phyloP scores from a whole-genome alignment of 1,140 invertebrate genomes.

The Varroa destructor region DNA sequence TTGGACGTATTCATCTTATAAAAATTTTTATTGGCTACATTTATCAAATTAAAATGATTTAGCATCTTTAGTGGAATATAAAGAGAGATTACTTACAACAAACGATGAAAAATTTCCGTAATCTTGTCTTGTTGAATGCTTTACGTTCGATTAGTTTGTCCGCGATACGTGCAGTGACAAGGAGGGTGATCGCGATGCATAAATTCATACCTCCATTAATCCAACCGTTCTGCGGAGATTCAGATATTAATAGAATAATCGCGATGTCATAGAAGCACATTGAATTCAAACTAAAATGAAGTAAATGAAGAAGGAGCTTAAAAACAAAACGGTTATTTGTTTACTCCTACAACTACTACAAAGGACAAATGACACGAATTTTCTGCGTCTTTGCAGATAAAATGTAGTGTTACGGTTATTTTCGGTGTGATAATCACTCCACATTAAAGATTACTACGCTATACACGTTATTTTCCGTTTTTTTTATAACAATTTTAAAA shows the following conservation, averaged over 20 bases:
- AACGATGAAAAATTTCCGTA: background rate
- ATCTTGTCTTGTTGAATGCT: background rate
- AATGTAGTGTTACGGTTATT: too few species aligned
- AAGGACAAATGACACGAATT: background rate
- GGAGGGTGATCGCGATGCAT: background rate
- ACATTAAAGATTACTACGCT: too few species aligned
- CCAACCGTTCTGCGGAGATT: background rate
- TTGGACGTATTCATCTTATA: background rate
- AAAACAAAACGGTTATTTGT: background rate
- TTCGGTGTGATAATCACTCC: too few species aligned
- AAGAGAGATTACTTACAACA: background rate
- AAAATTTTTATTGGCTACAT: background rate
- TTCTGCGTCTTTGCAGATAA: too few species aligned
- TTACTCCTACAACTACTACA: background rate
- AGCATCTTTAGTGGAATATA: too few species aligned
- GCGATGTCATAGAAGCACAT: background rate
- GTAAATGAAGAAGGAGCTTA: background rate
- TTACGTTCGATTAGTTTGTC: background rate
- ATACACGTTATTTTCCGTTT: too few species aligned
- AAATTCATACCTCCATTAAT: conserved; percentile 20
- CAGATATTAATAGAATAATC: background rate
- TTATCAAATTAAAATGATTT: background rate
- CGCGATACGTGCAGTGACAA: background rate
- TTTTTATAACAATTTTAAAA: too few species aligned
- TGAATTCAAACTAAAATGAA: background rate